phyloP scores from a whole-genome alignment of 2,113 vertebrate species.

The Ramphastos sulfuratus region DNA sequence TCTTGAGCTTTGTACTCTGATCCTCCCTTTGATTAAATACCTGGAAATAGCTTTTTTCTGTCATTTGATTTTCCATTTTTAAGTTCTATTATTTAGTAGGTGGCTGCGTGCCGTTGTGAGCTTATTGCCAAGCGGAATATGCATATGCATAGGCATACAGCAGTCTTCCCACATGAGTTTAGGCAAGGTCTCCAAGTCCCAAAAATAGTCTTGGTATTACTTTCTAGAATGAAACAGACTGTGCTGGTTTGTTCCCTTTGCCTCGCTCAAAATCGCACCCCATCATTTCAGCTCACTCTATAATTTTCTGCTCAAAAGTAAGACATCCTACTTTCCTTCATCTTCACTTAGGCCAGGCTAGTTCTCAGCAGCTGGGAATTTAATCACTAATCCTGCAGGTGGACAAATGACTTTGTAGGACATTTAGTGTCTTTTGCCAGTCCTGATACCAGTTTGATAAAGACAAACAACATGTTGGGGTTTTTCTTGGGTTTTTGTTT shows the following conservation, averaged over 20 bases:
- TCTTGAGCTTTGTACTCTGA: conserved; percentile 45
- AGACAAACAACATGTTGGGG: neutral
- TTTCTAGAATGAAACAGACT: conserved; percentile 69
- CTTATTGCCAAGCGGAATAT: conserved; percentile 66
- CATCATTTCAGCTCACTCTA: conserved; percentile 29
- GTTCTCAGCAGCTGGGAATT: neutral
- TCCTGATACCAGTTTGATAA: neutral
- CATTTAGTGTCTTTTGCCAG: neutral
- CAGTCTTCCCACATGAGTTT: conserved; percentile 70
- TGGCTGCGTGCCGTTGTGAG: conserved; percentile 60
- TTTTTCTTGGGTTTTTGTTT: neutral
- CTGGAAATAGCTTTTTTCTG: conserved; percentile 69
- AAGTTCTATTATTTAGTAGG: conserved; percentile 72
- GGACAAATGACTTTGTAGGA: neutral
- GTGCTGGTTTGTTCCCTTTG: conserved; percentile 49
- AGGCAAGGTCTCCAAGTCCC: conserved; percentile 74
- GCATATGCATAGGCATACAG: conserved; percentile 69
- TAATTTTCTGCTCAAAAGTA: conserved; percentile 43
- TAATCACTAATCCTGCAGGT: neutral
- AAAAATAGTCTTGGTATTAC: conserved; percentile 69
- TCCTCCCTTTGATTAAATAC: conserved; percentile 66
- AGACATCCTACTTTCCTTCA: neutral
- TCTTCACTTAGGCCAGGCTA: neutral
- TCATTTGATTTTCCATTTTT: conserved; percentile 73
- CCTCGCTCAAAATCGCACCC: conserved; percentile 7